phyloP scores from a whole-genome alignment of 2,888 invertebrate species.

The Eumerus sabulonum region DNA sequence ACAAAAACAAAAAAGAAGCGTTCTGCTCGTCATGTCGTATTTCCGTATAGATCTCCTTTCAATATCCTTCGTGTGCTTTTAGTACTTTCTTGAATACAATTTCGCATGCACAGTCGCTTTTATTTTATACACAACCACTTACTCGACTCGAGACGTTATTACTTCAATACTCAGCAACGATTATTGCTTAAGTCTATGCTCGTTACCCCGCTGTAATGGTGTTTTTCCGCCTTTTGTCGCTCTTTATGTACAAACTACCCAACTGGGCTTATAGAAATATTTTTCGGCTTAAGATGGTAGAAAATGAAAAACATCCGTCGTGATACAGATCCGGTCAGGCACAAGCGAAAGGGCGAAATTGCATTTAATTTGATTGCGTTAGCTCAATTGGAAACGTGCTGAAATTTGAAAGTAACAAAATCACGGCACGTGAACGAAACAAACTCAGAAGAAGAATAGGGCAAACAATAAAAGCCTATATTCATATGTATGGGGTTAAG shows the following conservation, averaged over 20 bases:
- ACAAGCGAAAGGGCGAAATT: too few relatives aligned
- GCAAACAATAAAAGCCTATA: too few relatives aligned
- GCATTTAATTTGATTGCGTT: too few relatives aligned
- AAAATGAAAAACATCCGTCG: constrained; percentile 33
- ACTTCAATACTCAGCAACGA: constrained; percentile 61
- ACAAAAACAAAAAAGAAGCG: not conserved
- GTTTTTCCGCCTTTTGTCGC: constrained; percentile 4
- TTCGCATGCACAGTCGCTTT: constrained; percentile 11
- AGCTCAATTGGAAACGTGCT: too few relatives aligned
- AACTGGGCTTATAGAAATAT: too few relatives aligned
- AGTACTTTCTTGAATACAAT: constrained; percentile 49
- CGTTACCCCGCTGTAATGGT: not conserved
- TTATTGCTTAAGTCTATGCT: constrained; percentile 32
- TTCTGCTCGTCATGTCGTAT: constrained; percentile 13
- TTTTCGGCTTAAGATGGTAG: constrained; percentile 28
- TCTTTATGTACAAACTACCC: constrained; percentile 24
- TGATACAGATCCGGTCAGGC: too few relatives aligned
- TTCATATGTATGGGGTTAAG: too few relatives aligned
- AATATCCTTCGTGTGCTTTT: constrained; percentile 16
- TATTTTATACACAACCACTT: constrained; percentile 47
- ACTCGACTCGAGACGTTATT: constrained; percentile 25
- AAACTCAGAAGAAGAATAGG: too few relatives aligned
- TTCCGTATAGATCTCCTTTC: constrained; percentile 39
- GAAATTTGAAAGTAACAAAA: too few relatives aligned
- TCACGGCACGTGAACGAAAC: too few relatives aligned